Percentiles rank a stretch among this genome's conserved stretches.
Evolutionary conservation across 1,140 invertebrate genomes (phyloP).

Genomic region (Lasaia peninsularis): DNA sequence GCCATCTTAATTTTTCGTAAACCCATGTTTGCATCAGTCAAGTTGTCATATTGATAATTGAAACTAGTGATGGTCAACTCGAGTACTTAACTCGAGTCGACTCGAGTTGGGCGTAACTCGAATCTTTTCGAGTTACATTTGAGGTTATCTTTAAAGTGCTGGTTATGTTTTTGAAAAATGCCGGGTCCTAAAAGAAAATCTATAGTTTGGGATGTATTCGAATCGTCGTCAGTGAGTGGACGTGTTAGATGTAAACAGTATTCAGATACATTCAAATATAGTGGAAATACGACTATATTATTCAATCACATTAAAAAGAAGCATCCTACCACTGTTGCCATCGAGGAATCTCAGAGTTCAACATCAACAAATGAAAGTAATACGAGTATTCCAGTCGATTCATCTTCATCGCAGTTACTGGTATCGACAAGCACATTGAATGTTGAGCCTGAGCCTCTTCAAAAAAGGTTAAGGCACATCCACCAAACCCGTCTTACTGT

Average conservation of each 20-base stretch:
- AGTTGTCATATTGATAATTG: too few species aligned
- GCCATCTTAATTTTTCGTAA: too few species aligned
- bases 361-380: slow-evolving; percentile 22
- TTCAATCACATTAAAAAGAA: slow-evolving; percentile 20
- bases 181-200: slow-evolving; percentile 24
- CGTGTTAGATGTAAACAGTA: slow-evolving; percentile 25
- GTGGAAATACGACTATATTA: slow-evolving; percentile 16
- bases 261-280: slow-evolving; percentile 26
- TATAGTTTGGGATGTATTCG: slow-evolving; percentile 29
- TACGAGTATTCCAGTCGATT: slow-evolving; percentile 9
- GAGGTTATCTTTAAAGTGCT: slow-evolving; percentile 24
- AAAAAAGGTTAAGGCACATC: slow-evolving; percentile 1
- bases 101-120: slow-evolving; percentile 6
- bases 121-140: slow-evolving; percentile 17
- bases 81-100: neutral
- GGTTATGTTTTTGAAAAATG: slow-evolving; percentile 21
- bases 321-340: slow-evolving; percentile 12
- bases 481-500: slow-evolving; percentile 22
- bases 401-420: slow-evolving; percentile 13
- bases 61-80: too few species aligned
- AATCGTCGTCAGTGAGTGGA: slow-evolving; percentile 24
- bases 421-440: slow-evolving; percentile 9
- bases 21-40: too few species aligned
- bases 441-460: slow-evolving; percentile 8
- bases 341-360: slow-evolving; percentile 13